Base-by-base conservation (phyloP, 2,888 invertebrate genomes). In the Drosophila niveifrons region DNA sequence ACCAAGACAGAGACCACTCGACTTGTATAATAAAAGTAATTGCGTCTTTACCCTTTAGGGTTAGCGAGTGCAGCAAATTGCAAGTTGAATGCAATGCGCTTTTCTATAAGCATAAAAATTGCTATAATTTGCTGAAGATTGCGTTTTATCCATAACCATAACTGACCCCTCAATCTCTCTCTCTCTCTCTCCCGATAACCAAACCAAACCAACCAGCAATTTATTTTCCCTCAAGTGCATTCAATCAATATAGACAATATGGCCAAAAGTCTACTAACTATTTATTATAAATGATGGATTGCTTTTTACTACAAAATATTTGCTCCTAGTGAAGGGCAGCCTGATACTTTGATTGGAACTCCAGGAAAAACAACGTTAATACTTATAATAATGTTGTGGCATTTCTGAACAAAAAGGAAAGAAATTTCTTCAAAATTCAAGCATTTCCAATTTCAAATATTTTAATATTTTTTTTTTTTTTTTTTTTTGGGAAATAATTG, bases 1-100 rank as follows among this genome's bases (percentile, higher is more conserved):
- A 56, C 63, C 55, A 50, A 55, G 15, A 56, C 17, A 50, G 48
- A 31, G 41, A 44, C 59, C 66, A 59, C 65, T 63, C 59, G 69
- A 64, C 47, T 58, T 69, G 69, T 72, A 84, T 88, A 90, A 89
- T 90, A 83, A 89, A 90, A 90, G 90, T 91, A 90, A 90, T 90
- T 91, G 90, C 88, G 76, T 78, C 83, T 89, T 82, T 90, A 88
- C 90, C 91, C 90, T 90, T 90, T 88, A 89, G 90, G 91, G 89
- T 90, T 90, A 90, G 73, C 82, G 75, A 88, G 75, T 85, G 79
- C 34, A 88, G 83, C 82, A 86, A 86, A 88, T 87, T 86, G 87
- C 81, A 47, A 77, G 56, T 41, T 77, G 72, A 76, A 73, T 77
- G 82, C 72, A 68, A 66, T 78, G 71, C 72, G 72, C 75, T 88